Evolutionary conservation across 2,797 vertebrate genomes (phyloP).

Genomic region (Dipus sagitta): DNA sequence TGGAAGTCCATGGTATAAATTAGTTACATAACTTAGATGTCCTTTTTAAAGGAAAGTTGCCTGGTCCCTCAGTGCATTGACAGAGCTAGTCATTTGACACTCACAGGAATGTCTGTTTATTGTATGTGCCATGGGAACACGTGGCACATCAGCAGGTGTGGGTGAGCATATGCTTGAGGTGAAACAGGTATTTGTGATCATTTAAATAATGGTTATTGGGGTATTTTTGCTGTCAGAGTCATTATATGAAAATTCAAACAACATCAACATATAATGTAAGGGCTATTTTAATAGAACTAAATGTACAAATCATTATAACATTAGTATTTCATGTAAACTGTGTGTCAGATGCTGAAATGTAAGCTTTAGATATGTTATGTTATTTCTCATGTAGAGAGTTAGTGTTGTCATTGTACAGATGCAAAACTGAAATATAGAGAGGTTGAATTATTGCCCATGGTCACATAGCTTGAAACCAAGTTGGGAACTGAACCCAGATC

Average conservation of each 20-base stretch:
- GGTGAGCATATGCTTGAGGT: background rate
- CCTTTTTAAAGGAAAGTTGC: background rate
- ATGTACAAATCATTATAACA: background rate
- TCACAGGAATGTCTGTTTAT: background rate
- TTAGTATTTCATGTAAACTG: background rate
- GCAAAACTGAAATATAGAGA: background rate
- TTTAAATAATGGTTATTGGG: background rate
- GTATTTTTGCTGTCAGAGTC: background rate
- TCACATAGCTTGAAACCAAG: background rate
- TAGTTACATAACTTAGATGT: background rate
- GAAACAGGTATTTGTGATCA: background rate
- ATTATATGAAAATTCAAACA: slow-evolving; percentile 35
- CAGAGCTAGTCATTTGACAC: background rate
- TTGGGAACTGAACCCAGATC: background rate
- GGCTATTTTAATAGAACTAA: background rate
- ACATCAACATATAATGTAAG: background rate
- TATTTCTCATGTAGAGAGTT: background rate
- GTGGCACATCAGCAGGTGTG: background rate
- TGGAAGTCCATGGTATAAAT: background rate
- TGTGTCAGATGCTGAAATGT: background rate
- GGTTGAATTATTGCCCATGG: background rate
- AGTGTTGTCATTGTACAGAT: background rate
- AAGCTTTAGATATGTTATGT: background rate
- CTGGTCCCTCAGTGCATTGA: background rate
- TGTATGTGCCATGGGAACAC: background rate